Base-by-base conservation (phyloP, 2,888 invertebrate genomes). In the Thecophora atra region DNA sequence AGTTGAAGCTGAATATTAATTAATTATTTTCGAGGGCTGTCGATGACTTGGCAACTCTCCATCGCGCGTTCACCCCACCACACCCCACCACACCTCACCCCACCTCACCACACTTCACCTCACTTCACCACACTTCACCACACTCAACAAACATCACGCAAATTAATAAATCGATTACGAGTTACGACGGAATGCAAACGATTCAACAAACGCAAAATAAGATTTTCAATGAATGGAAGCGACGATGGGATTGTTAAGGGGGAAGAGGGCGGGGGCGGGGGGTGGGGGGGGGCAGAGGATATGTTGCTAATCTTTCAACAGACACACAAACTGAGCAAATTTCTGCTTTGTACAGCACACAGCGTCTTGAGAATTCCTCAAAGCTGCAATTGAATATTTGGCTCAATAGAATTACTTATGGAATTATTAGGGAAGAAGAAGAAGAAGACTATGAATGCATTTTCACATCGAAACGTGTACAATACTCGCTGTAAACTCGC, bases 1-100 rank as follows among this genome's bases (percentile, higher is more conserved):
- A 26, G 26, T 58, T 58, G 11, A 47, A n/a, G 47, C 47, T 58
- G 24, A 15, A 58, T 28, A 28, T 19, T 58, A 58, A 58, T 58
- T 58, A 58, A 58, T 58, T 58, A 58, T 4, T 7, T 58, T 15
- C 47, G 47, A 47, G 47, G n/a, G 47, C n/a, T 47, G 47, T n/a
- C 47, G 8, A 30, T 30, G 30, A 30, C 8, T 30, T 8, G 5
- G 8, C 4, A 30, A 4, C 30, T 30, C 30, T 8, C 6, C 37
- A 0, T 37, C 37, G 37, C 11, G 3, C 37, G 1, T 37, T 11
- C 3, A 8, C 11, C 37, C 37, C 37, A 37, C 37, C 11, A 6
- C 11, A 37, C 11, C 2, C 37, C 37, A 1, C 37, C 11, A 8
- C 37, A 6, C 11, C 37, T 37, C 37, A 37, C 37, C 37, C 37